These are phyloP conservation scores for Xiphophorus maculatus DNA, from an alignment of 2,113 vertebrate genomes.

Conservation along the genomic window DNA sequence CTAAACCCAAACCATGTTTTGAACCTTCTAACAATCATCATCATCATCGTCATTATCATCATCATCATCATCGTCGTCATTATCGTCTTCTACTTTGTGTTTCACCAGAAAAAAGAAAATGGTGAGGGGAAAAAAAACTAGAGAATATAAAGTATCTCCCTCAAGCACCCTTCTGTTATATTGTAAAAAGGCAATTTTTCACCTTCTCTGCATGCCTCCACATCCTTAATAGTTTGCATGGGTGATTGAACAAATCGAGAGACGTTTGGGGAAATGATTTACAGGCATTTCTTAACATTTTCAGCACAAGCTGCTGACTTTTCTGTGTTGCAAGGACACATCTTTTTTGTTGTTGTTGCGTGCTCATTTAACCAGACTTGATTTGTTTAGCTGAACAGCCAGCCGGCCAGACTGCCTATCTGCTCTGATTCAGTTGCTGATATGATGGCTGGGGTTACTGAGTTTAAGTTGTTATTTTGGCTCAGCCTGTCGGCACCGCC, in stretches of 20 bases:
- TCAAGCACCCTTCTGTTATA: too few relatives aligned
- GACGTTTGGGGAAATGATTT: slow-evolving; percentile 34
- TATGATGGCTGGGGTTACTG: slow-evolving; percentile 59
- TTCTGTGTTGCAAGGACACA: slow-evolving; percentile 17
- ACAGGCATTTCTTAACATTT: slow-evolving; percentile 25
- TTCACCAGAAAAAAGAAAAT: too few relatives aligned
- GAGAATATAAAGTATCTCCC: too few relatives aligned
- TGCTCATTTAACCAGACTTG: slow-evolving; percentile 50
- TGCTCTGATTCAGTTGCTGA: slow-evolving; percentile 65
- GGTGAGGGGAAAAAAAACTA: too few relatives aligned
- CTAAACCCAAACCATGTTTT: too few relatives aligned
- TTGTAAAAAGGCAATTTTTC: background rate
- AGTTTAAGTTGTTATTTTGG: slow-evolving; percentile 69
- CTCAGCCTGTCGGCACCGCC: slow-evolving; percentile 61
- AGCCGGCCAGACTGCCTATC: slow-evolving; percentile 55
- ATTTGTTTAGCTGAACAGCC: slow-evolving; percentile 52
- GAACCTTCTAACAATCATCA: too few relatives aligned
- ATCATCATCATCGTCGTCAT: too few relatives aligned
- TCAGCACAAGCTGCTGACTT: slow-evolving; percentile 13
- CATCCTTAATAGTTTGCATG: slow-evolving; percentile 12
- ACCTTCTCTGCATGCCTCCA: background rate
- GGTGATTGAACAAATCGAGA: slow-evolving; percentile 43
- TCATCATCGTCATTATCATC: too few relatives aligned
- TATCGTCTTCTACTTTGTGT: too few relatives aligned
- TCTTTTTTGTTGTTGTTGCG: background rate